Conservation (phyloP, 2,888 invertebrate genomes). For the Drosophila buzzatii region DNA sequence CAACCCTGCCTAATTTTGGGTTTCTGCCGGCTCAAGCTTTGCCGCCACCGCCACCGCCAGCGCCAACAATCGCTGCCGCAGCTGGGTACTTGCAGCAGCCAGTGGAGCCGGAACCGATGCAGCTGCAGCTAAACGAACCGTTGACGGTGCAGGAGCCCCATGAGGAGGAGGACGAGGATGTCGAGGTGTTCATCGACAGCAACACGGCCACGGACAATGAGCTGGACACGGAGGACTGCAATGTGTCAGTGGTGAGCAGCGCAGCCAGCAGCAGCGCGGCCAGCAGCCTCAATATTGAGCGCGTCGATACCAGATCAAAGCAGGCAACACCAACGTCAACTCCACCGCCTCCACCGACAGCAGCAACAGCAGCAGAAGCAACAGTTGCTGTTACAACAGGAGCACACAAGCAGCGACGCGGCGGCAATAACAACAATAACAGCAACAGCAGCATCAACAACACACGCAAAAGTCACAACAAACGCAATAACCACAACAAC, state of each 20-base stretch:
- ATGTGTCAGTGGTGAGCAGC: constrained; percentile 71
- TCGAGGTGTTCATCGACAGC: constrained; percentile 82
- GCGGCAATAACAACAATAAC: constrained; percentile 4
- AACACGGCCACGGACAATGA: constrained; percentile 76
- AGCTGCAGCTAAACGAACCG: constrained; percentile 2
- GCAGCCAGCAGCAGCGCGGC: constrained; percentile 70
- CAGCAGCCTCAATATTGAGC: constrained; percentile 66
- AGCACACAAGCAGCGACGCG: constrained; percentile 26
- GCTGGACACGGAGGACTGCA: constrained; percentile 65
- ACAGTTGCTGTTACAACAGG: constrained; percentile 15
- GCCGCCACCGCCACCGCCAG: constrained; percentile 7
- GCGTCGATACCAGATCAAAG: constrained; percentile 40
- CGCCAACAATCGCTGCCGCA: constrained; percentile 17
- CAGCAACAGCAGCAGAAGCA: constrained; percentile 6
- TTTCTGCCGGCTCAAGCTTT: constrained; percentile 76
- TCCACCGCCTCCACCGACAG: background rate
- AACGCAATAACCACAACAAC: constrained; percentile 13
- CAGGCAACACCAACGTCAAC: constrained; percentile 5
- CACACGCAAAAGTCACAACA: constrained; percentile 23
- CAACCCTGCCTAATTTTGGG: constrained; percentile 82
- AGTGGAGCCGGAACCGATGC: background rate
- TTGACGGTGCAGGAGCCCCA: background rate
- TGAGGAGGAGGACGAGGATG: constrained; percentile 76
- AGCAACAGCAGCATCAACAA: constrained; percentile 3
- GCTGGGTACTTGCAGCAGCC: constrained; percentile 18